Evolutionary conservation across 2,888 invertebrate species (phyloP).

Genomic region (Plagodis pulveraria): DNA sequence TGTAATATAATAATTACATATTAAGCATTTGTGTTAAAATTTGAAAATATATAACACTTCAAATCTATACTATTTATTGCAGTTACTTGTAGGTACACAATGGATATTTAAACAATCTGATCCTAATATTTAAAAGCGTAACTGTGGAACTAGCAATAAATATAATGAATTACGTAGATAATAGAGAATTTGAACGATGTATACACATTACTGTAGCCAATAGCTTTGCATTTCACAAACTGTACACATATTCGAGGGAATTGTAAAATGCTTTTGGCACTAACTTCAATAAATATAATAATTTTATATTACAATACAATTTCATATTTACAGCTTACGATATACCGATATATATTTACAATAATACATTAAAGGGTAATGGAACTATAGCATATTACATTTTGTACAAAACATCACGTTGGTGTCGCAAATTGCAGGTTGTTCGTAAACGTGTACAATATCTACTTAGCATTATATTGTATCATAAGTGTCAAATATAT

Average conservation of each 20-base stretch:
- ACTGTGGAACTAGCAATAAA: conserved; percentile 58
- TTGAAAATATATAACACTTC: conserved; percentile 43
- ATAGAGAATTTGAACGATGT: conserved; percentile 38
- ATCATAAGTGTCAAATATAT: conserved; percentile 54
- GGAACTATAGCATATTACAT: conserved; percentile 50
- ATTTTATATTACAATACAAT: conserved; percentile 69
- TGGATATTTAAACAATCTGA: conserved; percentile 48
- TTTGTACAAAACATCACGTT: conserved; percentile 50
- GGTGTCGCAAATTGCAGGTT: conserved; percentile 29
- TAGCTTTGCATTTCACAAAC: conserved; percentile 46
- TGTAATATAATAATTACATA: conserved; percentile 4
- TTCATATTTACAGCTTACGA: conserved; percentile 78
- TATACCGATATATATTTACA: conserved; percentile 58
- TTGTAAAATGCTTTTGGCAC: conserved; percentile 81
- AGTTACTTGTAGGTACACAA: conserved; percentile 26
- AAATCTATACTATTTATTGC: conserved; percentile 35
- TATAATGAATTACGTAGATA: conserved; percentile 35
- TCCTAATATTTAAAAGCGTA: conserved; percentile 69
- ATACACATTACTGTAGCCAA: conserved; percentile 38
- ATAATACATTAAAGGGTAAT: conserved; percentile 52
- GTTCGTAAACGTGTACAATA: conserved; percentile 69
- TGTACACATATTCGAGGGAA: conserved; percentile 62
- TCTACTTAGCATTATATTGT: conserved; percentile 49
- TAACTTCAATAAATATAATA: conserved; percentile 76
- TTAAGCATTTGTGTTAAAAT: conserved; percentile 32